Evolutionary conservation across 2,888 invertebrate species (phyloP).

Genomic region (Heliconius aoede): DNA sequence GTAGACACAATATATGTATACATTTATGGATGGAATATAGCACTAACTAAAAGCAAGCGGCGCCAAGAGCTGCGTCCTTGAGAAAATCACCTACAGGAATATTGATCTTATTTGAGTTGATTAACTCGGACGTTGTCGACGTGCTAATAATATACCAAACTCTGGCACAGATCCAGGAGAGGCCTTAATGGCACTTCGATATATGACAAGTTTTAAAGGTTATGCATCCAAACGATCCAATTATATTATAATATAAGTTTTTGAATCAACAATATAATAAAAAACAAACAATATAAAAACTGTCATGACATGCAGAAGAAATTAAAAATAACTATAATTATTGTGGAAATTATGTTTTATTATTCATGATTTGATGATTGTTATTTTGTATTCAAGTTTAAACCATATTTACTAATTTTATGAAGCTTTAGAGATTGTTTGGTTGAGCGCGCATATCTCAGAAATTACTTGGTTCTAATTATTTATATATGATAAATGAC

Average conservation of each 20-base stretch:
- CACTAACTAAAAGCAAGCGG: slow-evolving; percentile 42
- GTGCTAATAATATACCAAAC: slow-evolving; percentile 79
- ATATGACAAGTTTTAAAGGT: slow-evolving; percentile 79
- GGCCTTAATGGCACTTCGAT: slow-evolving; percentile 82
- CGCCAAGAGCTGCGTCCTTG: slow-evolving; percentile 53
- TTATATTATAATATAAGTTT: slow-evolving; percentile 40
- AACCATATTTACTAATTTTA: background rate
- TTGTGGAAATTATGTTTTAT: background rate
- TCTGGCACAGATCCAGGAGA: slow-evolving; percentile 79
- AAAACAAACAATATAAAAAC: background rate
- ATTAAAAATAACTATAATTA: background rate
- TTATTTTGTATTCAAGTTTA: background rate
- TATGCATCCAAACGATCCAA: slow-evolving; percentile 59
- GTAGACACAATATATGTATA: background rate
- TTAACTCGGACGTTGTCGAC: slow-evolving; percentile 80
- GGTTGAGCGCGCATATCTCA: background rate
- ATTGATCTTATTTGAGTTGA: slow-evolving; percentile 84
- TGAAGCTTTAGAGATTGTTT: background rate
- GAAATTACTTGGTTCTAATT: background rate
- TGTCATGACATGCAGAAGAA: background rate
- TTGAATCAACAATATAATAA: background rate
- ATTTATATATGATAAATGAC: background rate
- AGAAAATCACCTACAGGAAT: slow-evolving; percentile 77
- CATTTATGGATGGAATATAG: background rate
- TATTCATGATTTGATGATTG: background rate